Evolutionary conservation across 2,113 vertebrate species (phyloP).

Genomic region (Archilochus colubris): DNA sequence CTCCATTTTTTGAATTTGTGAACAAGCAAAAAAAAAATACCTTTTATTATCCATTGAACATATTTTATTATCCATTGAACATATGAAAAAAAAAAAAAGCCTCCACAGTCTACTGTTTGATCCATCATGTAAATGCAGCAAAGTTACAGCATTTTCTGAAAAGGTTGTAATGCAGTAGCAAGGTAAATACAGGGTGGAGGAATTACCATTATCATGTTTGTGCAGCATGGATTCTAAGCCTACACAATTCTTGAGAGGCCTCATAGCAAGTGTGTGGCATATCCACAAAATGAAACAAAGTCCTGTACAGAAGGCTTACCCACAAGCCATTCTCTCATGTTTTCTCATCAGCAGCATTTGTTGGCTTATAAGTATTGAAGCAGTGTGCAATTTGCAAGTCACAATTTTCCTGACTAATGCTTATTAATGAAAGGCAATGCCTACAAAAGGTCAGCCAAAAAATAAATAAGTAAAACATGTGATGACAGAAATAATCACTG

Average conservation of each 20-base stretch:
- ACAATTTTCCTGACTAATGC: background rate
- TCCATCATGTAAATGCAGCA: background rate
- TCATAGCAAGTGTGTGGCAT: background rate
- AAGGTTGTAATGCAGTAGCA: background rate
- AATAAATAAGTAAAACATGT: slow-evolving; percentile 12
- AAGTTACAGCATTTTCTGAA: background rate
- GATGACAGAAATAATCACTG: slow-evolving; percentile 25
- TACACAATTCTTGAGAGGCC: background rate
- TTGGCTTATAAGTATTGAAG: background rate
- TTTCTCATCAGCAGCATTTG: background rate
- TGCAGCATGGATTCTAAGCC: background rate
- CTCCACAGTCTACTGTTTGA: background rate
- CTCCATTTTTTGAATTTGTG: background rate
- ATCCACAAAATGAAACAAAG: background rate
- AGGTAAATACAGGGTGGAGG: background rate
- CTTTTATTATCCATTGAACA: background rate
- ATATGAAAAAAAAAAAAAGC: background rate
- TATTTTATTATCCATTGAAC: background rate
- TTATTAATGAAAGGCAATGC: background rate
- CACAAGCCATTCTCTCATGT: background rate
- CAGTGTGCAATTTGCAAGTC: background rate
- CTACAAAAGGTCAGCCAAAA: slow-evolving; percentile 29
- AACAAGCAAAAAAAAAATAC: background rate
- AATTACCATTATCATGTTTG: background rate
- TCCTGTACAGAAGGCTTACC: background rate